These are phyloP conservation scores for Onthophagus taurus DNA, from an alignment of 1,140 invertebrate genomes.

Conservation along the genomic window DNA sequence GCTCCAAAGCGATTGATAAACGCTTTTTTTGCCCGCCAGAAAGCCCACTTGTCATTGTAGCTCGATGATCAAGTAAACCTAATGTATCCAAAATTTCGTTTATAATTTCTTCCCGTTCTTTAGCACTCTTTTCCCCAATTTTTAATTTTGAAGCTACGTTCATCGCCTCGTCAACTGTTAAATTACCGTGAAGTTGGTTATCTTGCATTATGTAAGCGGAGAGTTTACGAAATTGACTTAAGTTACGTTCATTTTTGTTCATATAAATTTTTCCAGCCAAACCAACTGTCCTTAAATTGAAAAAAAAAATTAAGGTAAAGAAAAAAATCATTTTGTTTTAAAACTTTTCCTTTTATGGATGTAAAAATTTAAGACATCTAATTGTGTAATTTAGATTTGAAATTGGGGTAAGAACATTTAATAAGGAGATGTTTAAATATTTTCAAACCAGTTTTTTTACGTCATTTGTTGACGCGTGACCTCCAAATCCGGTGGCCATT, in stretches of 20 bases:
- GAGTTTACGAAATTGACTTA: conserved; percentile 84
- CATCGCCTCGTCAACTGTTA: conserved; percentile 91
- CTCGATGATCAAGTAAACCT: conserved; percentile 73
- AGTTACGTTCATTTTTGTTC: conserved; percentile 78
- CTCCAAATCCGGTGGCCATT: too few relatives aligned
- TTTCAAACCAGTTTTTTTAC: too few relatives aligned
- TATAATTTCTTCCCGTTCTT: conserved; percentile 78
- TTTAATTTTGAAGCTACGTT: conserved; percentile 85
- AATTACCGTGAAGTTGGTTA: conserved; percentile 87
- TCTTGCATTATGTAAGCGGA: conserved; percentile 98
- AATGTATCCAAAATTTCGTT: conserved; percentile 85
- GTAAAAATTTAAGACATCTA: not conserved
- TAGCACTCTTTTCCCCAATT: conserved; percentile 59
- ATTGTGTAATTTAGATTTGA: not conserved
- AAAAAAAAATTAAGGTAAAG: too few relatives aligned
- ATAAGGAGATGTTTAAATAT: not conserved
- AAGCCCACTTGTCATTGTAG: conserved; percentile 81
- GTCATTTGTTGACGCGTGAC: too few relatives aligned
- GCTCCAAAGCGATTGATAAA: conserved; percentile 89
- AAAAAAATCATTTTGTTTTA: too few relatives aligned
- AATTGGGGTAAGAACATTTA: not conserved
- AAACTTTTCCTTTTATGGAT: not conserved
- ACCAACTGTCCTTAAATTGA: conserved; percentile 55
- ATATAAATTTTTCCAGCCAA: conserved; percentile 72
- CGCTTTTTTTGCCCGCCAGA: conserved; percentile 95